These are phyloP conservation scores for Apeira syringaria DNA, from an alignment of 2,888 invertebrate genomes.

Conservation along the genomic window DNA sequence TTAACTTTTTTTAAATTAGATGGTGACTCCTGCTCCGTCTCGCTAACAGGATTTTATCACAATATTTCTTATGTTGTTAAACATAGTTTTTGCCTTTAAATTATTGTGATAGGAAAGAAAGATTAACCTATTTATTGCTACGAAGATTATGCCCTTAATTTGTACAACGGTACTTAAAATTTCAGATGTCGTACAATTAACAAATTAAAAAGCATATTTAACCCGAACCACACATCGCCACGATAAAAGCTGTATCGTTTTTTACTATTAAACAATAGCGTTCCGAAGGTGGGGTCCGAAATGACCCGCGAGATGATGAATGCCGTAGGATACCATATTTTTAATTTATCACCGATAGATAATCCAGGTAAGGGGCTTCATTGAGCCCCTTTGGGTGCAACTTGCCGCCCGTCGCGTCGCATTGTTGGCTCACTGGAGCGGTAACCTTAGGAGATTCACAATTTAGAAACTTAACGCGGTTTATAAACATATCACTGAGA, in stretches of 20 bases:
- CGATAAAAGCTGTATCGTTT: slow-evolving; percentile 34
- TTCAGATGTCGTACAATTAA: slow-evolving; percentile 3
- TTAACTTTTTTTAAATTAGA: too few relatives aligned
- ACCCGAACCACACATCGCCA: slow-evolving; percentile 18
- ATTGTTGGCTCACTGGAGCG: slow-evolving; percentile 48
- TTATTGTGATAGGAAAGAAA: too few relatives aligned
- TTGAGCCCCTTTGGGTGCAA: slow-evolving; percentile 56
- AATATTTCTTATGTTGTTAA: too few relatives aligned
- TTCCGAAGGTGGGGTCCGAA: slow-evolving; percentile 37
- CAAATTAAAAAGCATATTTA: slow-evolving; percentile 9
- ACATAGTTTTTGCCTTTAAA: too few relatives aligned
- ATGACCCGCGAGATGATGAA: slow-evolving; percentile 75
- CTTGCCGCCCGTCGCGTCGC: slow-evolving; percentile 62
- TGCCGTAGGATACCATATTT: slow-evolving; percentile 76
- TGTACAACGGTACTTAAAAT: not conserved
- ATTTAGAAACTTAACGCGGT: slow-evolving; percentile 21
- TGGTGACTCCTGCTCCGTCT: too few relatives aligned
- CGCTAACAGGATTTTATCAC: too few relatives aligned
- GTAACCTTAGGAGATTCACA: slow-evolving; percentile 31
- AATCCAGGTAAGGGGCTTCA: slow-evolving; percentile 76
- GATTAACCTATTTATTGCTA: too few relatives aligned
- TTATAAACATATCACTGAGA: not conserved
- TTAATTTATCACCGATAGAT: slow-evolving; percentile 79
- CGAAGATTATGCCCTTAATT: too few relatives aligned
- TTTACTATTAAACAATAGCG: slow-evolving; percentile 49